Conservation (phyloP, 2,888 invertebrate genomes). For the Glyphotaelius pellucidus region DNA sequence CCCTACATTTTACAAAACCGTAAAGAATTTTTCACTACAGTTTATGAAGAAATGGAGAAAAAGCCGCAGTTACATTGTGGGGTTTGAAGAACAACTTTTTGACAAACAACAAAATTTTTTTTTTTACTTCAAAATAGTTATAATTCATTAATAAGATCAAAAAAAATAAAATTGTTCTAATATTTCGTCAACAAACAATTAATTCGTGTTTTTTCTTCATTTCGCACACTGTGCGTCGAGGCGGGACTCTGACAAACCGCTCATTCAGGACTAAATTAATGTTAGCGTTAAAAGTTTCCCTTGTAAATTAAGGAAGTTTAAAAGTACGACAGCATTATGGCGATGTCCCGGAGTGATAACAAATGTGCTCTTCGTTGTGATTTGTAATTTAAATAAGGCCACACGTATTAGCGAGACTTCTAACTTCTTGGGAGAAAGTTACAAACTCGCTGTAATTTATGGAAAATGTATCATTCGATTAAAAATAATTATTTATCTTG, state of each 20-base stretch:
- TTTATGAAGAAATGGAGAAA: too few species aligned
- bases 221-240: too few species aligned
- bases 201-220: too few species aligned
- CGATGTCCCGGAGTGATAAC: slow-evolving; percentile 4
- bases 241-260: background rate
- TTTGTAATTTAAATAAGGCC: slow-evolving; percentile 23
- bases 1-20: too few species aligned
- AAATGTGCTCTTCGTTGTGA: slow-evolving; percentile 4
- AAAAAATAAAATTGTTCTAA: too few species aligned
- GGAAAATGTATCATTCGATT: background rate
- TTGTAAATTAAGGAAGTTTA: slow-evolving; percentile 15
- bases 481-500: background rate
- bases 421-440: background rate
- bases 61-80: too few species aligned
- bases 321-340: slow-evolving; percentile 26
- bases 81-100: too few species aligned
- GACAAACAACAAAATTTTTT: too few species aligned
- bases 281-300: background rate
- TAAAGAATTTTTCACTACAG: too few species aligned
- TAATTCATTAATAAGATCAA: too few species aligned
- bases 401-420: background rate
- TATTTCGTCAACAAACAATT: too few species aligned
- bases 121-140: too few species aligned
- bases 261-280: background rate
- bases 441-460: background rate